These are phyloP conservation scores for Cryptocheilus praepositus DNA, from an alignment of 2,888 invertebrate species.

Conservation along the genomic window DNA sequence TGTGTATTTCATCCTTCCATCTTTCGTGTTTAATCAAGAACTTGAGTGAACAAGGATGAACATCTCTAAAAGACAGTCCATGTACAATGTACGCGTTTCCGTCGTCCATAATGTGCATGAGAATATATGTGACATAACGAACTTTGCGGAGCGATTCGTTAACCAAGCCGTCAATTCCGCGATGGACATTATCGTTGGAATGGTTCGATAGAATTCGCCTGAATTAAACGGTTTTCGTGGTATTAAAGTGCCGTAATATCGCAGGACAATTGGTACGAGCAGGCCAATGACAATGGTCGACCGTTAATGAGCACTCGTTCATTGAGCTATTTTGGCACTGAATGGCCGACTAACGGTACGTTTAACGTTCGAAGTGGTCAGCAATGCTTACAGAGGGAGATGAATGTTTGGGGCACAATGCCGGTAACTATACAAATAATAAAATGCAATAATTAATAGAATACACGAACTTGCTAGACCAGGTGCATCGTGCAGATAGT, in stretches of 20 bases:
- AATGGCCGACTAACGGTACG: conserved; percentile 50
- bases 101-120: conserved; percentile 4
- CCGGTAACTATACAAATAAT: too few species aligned
- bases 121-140: conserved; percentile 4
- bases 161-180: conserved; percentile 27
- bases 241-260: conserved; percentile 5
- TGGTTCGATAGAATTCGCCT: conserved; percentile 42
- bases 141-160: conserved; percentile 36
- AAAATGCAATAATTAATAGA: too few species aligned
- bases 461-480: too few species aligned
- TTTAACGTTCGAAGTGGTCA: conserved; percentile 40
- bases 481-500: too few species aligned
- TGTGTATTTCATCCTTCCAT: neutral
- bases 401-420: conserved; percentile 57
- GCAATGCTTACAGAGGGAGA: conserved; percentile 47
- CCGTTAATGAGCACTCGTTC: conserved; percentile 4
- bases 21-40: neutral
- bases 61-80: neutral
- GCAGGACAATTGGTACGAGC: conserved; percentile 13
- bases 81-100: conserved; percentile 4
- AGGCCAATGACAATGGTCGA: neutral
- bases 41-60: neutral
- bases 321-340: conserved; percentile 21
- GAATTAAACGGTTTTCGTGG: neutral
- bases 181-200: conserved; percentile 33